Conservation (phyloP, 1,140 invertebrate species). For the Heliothis virescens region DNA sequence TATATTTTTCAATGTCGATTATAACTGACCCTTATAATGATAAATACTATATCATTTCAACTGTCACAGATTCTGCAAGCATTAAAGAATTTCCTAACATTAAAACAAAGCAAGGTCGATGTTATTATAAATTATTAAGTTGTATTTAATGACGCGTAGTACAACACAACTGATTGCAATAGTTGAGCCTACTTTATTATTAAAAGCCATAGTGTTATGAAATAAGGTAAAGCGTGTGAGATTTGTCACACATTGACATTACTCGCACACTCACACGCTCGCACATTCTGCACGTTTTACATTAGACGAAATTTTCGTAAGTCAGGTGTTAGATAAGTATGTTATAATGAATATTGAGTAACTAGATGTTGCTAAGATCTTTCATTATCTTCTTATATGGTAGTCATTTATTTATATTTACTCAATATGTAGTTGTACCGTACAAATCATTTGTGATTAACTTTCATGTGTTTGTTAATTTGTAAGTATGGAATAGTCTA, state of each 20-base stretch:
- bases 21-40: too few species aligned
- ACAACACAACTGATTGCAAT: neutral
- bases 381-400: neutral
- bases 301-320: slow-evolving; percentile 12
- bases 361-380: neutral
- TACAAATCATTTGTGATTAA: too few species aligned
- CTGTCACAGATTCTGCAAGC: too few species aligned
- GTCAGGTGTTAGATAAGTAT: neutral
- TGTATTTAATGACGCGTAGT: slow-evolving; percentile 3
- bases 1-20: too few species aligned
- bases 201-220: slow-evolving; percentile 4
- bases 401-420: too few species aligned
- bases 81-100: neutral
- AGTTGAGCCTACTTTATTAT: neutral
- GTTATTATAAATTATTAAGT: neutral
- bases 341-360: neutral
- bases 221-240: slow-evolving; percentile 1
- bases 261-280: neutral
- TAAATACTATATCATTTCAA: too few species aligned
- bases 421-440: too few species aligned
- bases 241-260: slow-evolving; percentile 16
- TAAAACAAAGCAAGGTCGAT: slow-evolving; percentile 31
- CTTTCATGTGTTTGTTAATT: too few species aligned
- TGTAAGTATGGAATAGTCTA: too few species aligned
- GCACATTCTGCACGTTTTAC: neutral